These are phyloP conservation scores for Hydrophis major DNA, from an alignment of 2,797 vertebrate genomes.

Conservation along the genomic window DNA sequence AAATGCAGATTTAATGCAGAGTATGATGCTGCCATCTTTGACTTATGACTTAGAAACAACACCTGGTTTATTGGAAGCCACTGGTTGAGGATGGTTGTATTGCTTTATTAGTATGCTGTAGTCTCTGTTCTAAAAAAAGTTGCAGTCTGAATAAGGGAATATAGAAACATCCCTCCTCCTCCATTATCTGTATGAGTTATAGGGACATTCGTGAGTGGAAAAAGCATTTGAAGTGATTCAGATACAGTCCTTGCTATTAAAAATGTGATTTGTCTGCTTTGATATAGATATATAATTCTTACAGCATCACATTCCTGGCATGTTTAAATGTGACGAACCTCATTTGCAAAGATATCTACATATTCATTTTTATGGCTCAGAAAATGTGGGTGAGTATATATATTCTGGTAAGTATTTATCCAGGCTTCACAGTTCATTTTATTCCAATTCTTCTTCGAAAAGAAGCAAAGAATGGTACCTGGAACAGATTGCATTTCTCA, in stretches of 20 bases:
- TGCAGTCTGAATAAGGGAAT: not conserved
- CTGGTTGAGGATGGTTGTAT: not conserved
- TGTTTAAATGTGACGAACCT: not conserved
- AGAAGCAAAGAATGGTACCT: conserved; percentile 64
- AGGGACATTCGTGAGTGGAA: not conserved
- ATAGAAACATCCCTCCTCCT: not conserved
- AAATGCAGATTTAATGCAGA: not conserved
- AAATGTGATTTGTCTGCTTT: not conserved
- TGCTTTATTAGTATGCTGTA: not conserved
- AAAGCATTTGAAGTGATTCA: not conserved
- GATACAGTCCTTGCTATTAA: not conserved
- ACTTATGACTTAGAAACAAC: not conserved
- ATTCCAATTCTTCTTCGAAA: conserved; percentile 12
- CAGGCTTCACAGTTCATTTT: not conserved
- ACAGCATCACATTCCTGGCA: not conserved
- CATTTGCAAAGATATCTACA: not conserved
- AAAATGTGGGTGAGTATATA: not conserved
- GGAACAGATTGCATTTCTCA: conserved; percentile 69
- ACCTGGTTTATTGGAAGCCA: not conserved
- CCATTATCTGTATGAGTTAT: not conserved
- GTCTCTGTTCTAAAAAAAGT: not conserved
- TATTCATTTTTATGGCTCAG: not conserved
- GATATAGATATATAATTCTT: not conserved
- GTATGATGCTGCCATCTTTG: not conserved
- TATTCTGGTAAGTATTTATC: not conserved